These are phyloP conservation scores for Xerus rutilus DNA, from an alignment of 2,797 vertebrate genomes.

Conservation along the genomic window DNA sequence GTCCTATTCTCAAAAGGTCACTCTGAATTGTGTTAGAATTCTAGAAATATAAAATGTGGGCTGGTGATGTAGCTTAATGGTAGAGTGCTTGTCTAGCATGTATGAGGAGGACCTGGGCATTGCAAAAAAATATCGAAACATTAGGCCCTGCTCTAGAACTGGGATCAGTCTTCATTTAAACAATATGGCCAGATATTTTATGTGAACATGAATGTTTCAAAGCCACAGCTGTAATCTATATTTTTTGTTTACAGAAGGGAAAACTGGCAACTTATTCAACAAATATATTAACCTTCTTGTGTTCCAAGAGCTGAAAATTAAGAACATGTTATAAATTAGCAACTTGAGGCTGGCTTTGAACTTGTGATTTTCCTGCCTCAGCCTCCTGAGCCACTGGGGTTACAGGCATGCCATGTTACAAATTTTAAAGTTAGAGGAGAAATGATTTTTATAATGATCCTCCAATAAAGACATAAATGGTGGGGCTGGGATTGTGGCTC, in stretches of 20 bases:
- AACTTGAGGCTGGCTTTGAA: too few relatives aligned
- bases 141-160: background rate
- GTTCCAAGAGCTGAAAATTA: conserved; percentile 11
- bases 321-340: background rate
- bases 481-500: too few relatives aligned
- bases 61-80: background rate
- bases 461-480: background rate
- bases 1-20: background rate
- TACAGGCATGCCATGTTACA: background rate
- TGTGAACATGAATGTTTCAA: background rate
- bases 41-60: background rate
- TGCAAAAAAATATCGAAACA: background rate
- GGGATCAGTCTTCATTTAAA: background rate
- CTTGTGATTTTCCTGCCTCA: too few relatives aligned
- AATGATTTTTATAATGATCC: background rate
- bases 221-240: background rate
- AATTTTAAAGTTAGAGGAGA: conserved; percentile 9
- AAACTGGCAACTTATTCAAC: background rate
- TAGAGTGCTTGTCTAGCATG: background rate
- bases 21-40: background rate
- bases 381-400: too few relatives aligned
- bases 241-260: background rate
- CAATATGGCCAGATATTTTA: background rate
- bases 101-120: background rate
- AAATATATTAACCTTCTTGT: background rate